Evolutionary conservation across 2,113 vertebrate species (phyloP).

Genomic region (Shinisaurus crocodilurus): DNA sequence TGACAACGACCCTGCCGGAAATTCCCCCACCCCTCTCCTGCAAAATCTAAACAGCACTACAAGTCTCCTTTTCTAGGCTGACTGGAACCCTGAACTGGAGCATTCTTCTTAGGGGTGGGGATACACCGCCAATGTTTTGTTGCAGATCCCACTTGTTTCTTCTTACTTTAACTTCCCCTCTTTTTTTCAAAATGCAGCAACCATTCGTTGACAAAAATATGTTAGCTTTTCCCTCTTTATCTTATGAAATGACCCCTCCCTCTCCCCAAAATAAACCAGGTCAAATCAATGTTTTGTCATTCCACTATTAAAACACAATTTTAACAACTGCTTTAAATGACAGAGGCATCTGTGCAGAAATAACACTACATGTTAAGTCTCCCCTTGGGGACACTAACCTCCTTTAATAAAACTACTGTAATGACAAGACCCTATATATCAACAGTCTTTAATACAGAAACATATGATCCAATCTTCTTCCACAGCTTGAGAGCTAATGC

Average conservation of each 20-base stretch:
- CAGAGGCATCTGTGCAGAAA: slow-evolving; percentile 56
- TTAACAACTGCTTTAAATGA: slow-evolving; percentile 55
- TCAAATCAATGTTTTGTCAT: slow-evolving; percentile 27
- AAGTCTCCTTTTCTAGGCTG: background rate
- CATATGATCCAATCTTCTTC: slow-evolving; percentile 65
- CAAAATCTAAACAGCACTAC: background rate
- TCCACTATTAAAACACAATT: slow-evolving; percentile 7
- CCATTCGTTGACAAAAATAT: background rate
- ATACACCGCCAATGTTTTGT: background rate
- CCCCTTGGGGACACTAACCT: slow-evolving; percentile 65
- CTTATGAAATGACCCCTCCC: background rate
- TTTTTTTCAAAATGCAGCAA: background rate
- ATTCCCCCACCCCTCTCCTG: background rate
- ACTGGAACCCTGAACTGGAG: too few relatives aligned
- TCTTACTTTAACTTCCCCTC: background rate
- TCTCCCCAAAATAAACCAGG: slow-evolving; percentile 8
- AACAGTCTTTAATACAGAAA: slow-evolving; percentile 63
- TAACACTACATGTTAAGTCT: slow-evolving; percentile 37
- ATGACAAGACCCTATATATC: slow-evolving; percentile 52
- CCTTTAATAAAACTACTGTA: slow-evolving; percentile 63
- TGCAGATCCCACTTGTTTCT: background rate
- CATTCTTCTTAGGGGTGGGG: background rate
- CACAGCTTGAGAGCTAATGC: slow-evolving; percentile 38
- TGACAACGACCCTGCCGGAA: too few relatives aligned
- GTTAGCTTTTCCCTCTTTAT: background rate